Evolutionary conservation across 2,888 invertebrate genomes (phyloP), one percentile per base, ranked within the genome.

Genomic region (Antitype chi): DNA sequence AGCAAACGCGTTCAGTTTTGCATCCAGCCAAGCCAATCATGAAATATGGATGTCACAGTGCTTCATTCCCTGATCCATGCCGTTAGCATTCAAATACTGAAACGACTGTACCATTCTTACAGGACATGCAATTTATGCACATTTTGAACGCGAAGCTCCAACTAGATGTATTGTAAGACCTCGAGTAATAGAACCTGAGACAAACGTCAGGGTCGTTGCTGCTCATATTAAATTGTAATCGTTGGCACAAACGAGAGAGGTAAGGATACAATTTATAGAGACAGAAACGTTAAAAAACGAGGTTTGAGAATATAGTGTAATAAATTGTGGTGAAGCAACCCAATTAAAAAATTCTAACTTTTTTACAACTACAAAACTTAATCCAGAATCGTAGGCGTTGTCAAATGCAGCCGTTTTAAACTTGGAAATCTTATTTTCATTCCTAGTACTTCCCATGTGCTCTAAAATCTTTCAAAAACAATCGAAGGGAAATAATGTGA

Each of bases 1-100:
- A 79, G 47, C n/a, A 79, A 84, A 70, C 9, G 32, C 23, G 43
- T 70, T 70, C 55, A 67, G 49, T 62, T 74, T 57, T 70, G 43
- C 53, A 63, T 67, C n/a, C 52, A 70, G 23, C 15, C 15, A 13
- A 55, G 15, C 20, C 57, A 74, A 49, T 38, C 13, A 83, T 74
- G 70, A 74, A 82, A 82, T 82, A 79, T 83, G 38, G 13, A 84
- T 79, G 47, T 32, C 17, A 32, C 74, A 57, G 13, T 53, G n/a
- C 68, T 68, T 76, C 57, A 71, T 74, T 49, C 49, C 32, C 67
- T 67, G 62, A 67, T 59, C 53, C 15, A 47, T 15, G 15, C 43
- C 57, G 59, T 75, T 62, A 67, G 52, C 52, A 68, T 53, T 53
- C 38, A 49, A 38, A 13, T 63, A 64, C 69, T 74, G 68, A 59